Evolutionary conservation across 2,797 vertebrate genomes (phyloP), one percentile per base, ranked within the genome.

Genomic region (Dipus sagitta): DNA sequence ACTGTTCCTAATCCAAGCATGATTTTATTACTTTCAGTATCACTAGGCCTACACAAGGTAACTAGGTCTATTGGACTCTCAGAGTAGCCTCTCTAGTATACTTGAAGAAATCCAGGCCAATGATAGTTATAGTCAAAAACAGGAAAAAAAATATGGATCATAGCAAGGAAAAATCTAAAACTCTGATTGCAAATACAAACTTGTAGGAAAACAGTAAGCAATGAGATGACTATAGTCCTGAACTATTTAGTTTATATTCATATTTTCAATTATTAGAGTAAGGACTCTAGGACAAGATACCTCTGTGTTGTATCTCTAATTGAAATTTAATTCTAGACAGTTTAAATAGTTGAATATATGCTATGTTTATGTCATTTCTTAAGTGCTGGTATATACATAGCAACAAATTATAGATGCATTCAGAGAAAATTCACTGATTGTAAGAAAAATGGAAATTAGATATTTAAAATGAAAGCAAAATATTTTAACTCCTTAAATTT

Each of bases 241-340:
- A 21, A 77, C 58, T 52, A 58, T 75, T 70, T 75, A 34, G 20
- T 90, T 90, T 88, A 52, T 38, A 70, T 70, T 70, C 42, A 72
- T 2, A 12, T 28, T 0, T 54, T 32, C 64, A 6, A 47, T 64
- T 24, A 34, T 1, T 52, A 38, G 20, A 21, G 9, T 7, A 2
- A 47, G 1, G 9, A 6, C 0, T 52, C 6, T 14, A 0, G 12
- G 12, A 23, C 74, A 75, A 34, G 6, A 54, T 30, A 28, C 8
- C 8, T n/a, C 2, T 81, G 5, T 64, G 28, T 54, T 54, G 11
- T 81, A 20, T 71, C 12, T 6, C n/a, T 2, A 74, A 21, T 21
- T 24, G 2, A 23, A 23, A 14, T 13, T 75, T 84, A 26, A 70
- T 78, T 91, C 18, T 10, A 68, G 24, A 75, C 3, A 64, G 23